Evolutionary conservation across 2,113 vertebrate species (phyloP).

Genomic region (Dasyprocta punctata): DNA sequence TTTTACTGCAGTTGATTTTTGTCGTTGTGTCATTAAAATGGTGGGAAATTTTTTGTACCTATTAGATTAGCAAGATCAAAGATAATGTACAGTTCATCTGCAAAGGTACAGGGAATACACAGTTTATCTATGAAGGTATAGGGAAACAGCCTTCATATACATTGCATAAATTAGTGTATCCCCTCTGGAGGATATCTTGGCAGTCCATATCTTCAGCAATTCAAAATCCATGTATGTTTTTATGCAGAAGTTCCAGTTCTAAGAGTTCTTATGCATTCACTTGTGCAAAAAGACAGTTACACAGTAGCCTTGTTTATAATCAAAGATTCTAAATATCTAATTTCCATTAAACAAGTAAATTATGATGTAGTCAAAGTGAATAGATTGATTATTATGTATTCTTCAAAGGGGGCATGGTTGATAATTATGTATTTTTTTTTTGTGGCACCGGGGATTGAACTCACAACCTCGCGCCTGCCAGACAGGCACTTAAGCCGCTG

Average conservation of each 20-base stretch:
- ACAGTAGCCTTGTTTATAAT: neutral
- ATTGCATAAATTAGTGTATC: neutral
- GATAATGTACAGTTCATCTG: neutral
- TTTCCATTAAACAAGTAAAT: neutral
- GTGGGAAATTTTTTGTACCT: neutral
- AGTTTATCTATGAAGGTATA: neutral
- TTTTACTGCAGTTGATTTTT: neutral
- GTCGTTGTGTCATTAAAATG: slow-evolving; percentile 24
- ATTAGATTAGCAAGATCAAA: slow-evolving; percentile 9
- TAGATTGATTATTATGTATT: neutral
- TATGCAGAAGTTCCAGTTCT: neutral
- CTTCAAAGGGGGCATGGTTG: neutral
- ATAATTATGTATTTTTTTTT: neutral
- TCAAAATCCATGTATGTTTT: neutral
- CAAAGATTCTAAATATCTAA: neutral
- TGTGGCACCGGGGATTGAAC: too few species aligned
- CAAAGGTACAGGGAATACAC: too few species aligned
- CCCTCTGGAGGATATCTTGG: neutral
- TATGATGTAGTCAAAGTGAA: neutral
- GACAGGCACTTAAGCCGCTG: too few species aligned
- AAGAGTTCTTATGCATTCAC: neutral
- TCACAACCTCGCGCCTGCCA: too few species aligned
- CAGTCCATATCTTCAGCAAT: neutral
- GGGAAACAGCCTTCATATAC: neutral
- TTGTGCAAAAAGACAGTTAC: neutral